Percentiles rank a stretch among this genome's conserved stretches.
phyloP scores from a whole-genome alignment of 2,888 invertebrate genomes.

The Synanthedon vespiformis region DNA sequence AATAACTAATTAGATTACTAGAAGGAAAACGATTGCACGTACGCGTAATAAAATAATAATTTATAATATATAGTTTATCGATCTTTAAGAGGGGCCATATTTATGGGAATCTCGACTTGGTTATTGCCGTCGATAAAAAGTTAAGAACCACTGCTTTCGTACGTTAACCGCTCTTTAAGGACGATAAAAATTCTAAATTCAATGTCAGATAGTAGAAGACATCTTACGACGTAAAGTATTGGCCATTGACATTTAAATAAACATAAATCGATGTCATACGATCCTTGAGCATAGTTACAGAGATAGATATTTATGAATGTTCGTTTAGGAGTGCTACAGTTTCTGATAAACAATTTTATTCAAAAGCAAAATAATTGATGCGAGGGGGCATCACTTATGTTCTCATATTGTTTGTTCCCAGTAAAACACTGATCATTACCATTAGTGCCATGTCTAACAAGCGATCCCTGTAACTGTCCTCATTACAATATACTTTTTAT shows the following conservation, averaged over 20 bases:
- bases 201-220: background rate
- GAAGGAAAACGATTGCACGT: background rate
- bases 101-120: background rate
- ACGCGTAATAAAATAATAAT: background rate
- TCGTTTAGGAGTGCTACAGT: no score
- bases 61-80: background rate
- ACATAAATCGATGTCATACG: no score
- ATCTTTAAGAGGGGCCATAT: background rate
- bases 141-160: background rate
- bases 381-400: no score
- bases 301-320: no score
- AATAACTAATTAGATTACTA: conserved; percentile 30
- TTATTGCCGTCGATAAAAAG: background rate
- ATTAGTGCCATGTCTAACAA: background rate
- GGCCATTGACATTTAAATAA: no score
- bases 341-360: no score
- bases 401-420: no score
- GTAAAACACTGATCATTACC: background rate
- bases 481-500: background rate
- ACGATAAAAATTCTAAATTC: background rate
- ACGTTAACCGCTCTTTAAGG: background rate
- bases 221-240: no score
- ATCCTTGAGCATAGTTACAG: no score
- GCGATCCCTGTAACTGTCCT: background rate
- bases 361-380: no score